Evolutionary conservation across 2,888 invertebrate species (phyloP).

Genomic region (Tinea trinotella): DNA sequence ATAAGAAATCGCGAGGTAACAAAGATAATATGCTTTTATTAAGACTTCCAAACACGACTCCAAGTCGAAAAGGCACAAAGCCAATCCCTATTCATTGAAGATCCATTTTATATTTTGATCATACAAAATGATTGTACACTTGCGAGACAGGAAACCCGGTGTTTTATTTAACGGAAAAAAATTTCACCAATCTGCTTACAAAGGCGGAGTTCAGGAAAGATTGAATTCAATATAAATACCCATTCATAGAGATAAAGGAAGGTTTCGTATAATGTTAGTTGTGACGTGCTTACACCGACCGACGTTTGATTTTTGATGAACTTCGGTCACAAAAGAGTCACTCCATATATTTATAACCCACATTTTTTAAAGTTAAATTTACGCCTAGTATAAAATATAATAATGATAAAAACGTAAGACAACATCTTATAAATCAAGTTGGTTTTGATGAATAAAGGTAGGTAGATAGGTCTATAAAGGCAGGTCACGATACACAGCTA

Average conservation of each 20-base stretch:
- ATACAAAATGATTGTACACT: slow-evolving; percentile 47
- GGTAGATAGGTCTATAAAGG: too few relatives aligned
- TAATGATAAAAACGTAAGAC: too few relatives aligned
- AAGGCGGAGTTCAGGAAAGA: slow-evolving; percentile 39
- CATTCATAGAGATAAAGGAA: slow-evolving; percentile 34
- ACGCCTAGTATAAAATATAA: too few relatives aligned
- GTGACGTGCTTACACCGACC: slow-evolving; percentile 3
- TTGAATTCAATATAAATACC: slow-evolving; percentile 29
- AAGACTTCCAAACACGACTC: slow-evolving; percentile 47
- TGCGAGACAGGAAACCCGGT: slow-evolving; percentile 66
- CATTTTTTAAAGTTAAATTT: not conserved
- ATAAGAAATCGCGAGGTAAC: slow-evolving; percentile 22
- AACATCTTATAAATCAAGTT: too few relatives aligned
- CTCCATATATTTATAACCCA: not conserved
- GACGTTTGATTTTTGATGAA: slow-evolving; percentile 11
- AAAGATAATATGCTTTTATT: slow-evolving; percentile 51
- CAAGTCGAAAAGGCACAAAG: slow-evolving; percentile 69
- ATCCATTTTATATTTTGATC: slow-evolving; percentile 38
- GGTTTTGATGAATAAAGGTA: too few relatives aligned
- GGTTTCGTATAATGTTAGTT: slow-evolving; percentile 21
- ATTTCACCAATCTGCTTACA: slow-evolving; percentile 19
- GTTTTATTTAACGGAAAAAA: slow-evolving; percentile 47
- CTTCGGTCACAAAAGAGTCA: not conserved
- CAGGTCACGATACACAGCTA: too few relatives aligned
- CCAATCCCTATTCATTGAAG: slow-evolving; percentile 47